Base-by-base conservation (phyloP, 2,113 vertebrate genomes). In the Bambusicola thoracicus region DNA sequence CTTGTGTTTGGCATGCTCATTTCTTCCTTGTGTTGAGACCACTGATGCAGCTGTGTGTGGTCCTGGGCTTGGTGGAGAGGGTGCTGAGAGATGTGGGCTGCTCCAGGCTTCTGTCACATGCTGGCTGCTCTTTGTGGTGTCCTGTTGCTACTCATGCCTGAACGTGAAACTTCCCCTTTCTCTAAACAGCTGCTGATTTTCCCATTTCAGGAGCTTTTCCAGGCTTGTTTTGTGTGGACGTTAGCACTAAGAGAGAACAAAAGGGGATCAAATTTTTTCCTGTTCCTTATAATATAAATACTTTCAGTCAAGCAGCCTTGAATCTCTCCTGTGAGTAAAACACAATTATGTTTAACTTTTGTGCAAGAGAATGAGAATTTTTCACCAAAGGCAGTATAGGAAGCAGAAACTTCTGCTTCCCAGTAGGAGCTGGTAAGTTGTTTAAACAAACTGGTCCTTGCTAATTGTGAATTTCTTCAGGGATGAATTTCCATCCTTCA, bases 381-480 rank as follows among this genome's bases (percentile, higher is more conserved):
- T 48, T 87, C 66, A 78, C 8, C 30, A 79, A 92, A 66, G 30
- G 69, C 58, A 58, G 13, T 24, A 29, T 9, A 73, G 65, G 72
- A 65, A 38, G 40, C 70, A 30, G 40, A 36, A 59, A 22, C 88
- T 95, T 90, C 69, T 29, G 34, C 12, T 92, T 21, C 32, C 72
- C 7, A 79, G 19, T 55, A 66, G 18, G 16, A 62, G 20, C 6
- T 74, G 63, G 13, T 41, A 19, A 65, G 69, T 73, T 44, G 12
- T 66, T 93, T 92, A 66, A 91, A 58, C 63, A 84, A 93, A 68
- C 14, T 5, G 4, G 13, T 67, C 77, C 41, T 77, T 69, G 22
- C 38, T 82, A 63, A 79, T 85, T 87, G 55, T 87, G 79, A 77
- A 51, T 85, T 73, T 80, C 72, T 92, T 59, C 6, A 51, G 62